A percentile compares a stretch with the other conserved stretches of the same genome.
These are phyloP conservation scores for Anser brachyrhynchus DNA, from an alignment of 2,113 vertebrate species.

Conservation along the genomic window DNA sequence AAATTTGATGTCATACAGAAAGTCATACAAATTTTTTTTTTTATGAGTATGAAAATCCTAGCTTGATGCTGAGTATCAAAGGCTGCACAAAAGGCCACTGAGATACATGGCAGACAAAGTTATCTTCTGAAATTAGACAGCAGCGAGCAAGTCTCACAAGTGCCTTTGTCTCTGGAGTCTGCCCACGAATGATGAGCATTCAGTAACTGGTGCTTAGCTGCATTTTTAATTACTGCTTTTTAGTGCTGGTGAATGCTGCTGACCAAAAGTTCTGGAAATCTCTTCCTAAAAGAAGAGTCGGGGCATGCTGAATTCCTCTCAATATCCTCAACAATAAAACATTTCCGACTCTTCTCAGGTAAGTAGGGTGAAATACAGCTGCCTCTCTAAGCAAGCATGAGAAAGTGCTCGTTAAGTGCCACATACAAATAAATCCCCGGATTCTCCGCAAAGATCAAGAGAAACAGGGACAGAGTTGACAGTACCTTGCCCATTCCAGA, in stretches of 20 bases:
- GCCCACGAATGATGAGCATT: not conserved
- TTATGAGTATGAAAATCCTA: not conserved
- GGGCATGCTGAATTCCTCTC: not conserved
- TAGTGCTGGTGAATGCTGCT: constrained; percentile 24
- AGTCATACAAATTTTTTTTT: not conserved
- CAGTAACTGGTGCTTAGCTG: not conserved
- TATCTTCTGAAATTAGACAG: not conserved
- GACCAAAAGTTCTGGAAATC: not conserved
- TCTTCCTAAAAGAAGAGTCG: not conserved
- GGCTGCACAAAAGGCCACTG: not conserved
- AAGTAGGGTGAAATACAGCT: not conserved
- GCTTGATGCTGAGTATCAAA: not conserved
- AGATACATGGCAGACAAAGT: not conserved
- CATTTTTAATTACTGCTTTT: not conserved
- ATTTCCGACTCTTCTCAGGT: not conserved
- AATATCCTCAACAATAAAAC: not conserved
- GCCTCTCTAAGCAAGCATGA: not conserved
- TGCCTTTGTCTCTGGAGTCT: not conserved
- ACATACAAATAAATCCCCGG: not conserved
- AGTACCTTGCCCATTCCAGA: not conserved
- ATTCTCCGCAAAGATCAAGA: not conserved
- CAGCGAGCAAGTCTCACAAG: not conserved
- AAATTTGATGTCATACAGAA: not conserved
- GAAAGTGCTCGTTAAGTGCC: constrained; percentile 59
- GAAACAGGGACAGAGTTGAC: not conserved